Base-by-base conservation (phyloP, 2,113 vertebrate species). In the zebrafish (Danio rerio) region DNA sequence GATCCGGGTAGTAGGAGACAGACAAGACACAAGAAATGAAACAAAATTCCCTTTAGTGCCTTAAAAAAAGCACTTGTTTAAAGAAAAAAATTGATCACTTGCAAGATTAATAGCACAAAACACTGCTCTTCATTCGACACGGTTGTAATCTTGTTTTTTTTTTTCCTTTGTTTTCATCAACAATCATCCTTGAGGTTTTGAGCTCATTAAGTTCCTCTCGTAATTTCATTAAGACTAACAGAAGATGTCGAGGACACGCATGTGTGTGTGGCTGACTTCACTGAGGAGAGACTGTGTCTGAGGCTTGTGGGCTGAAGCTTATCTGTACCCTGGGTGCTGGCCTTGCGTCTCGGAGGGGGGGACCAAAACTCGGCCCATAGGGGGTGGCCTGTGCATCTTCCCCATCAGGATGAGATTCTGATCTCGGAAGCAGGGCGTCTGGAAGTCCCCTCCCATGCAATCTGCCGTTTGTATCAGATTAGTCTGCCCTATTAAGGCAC, bases 261-360 rank as follows among this genome's bases (percentile, higher is more conserved):
- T n/a, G 55, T 45, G 65, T 77, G 63, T 62, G 85, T 85, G 90
- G 90, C 88, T 88, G 90, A 91, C 88, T 85, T 89, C 87, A 89
- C 85, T 88, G 88, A 79, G 91, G 77, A 81, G 63, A 81, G 78
- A 78, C 40, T 65, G 81, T 77, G 50, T 80, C 70, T 53, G 75
- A 79, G 82, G 79, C 78, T 78, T 81, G 79, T 90, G 90, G 89
- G 90, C 92, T 86, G 90, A 94, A 95, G 95, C 96, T 97, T 97
- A 99, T 98, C 98, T 99, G 94, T 99, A 99, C 94, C 97, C 97
- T 91, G 96, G 98, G 91, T 98, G 97, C 92, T 98, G 97, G 95
- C 97, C 92, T 93, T 98, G 97, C 96, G 96, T 93, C 85, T 98
- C 97, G 43, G 96, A 96, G 87, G 55, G 65, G 20, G 81, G 81